Base-by-base conservation (phyloP, 2,888 invertebrate genomes). In the Ceraclea dissimilis region DNA sequence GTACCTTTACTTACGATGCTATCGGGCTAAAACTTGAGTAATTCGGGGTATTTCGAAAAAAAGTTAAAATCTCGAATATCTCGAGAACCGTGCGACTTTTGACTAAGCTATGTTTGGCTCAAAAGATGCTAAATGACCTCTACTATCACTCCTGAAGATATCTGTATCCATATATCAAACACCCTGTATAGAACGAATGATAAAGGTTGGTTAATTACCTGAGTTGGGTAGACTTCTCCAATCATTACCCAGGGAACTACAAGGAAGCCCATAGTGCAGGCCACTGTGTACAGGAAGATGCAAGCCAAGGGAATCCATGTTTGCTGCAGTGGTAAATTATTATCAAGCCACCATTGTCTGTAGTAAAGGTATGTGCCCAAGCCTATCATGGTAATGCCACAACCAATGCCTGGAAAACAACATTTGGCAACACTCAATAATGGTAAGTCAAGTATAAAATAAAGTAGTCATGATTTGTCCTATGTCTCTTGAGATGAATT, bases 201-300 rank as follows among this genome's bases (percentile, higher is more conserved):
- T n/a, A n/a, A n/a, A n/a, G n/a, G n/a, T n/a, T n/a, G n/a, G 8
- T 26, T 26, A 8, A 4, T 19, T 54, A 80, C 80, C 76, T 81
- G 80, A n/a, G 78, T 79, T 1, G 85, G 85, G 69, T 84, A 85
- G 21, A 85, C 82, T 68, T 85, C 85, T n/a, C 85, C 85, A 55
- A 85, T 85, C 85, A 85, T 85, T 10, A 85, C 79, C 85, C 85
- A 85, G 1, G 85, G 85, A 17, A 85, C 80, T 43, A 85, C 83
- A 50, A 85, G 70, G 64, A 83, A 85, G 10, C 85, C 85, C 10
- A 85, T 68, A 0, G 84, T 84, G 59, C 84, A 84, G 10, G 79
- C 74, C 33, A 83, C 72, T 5, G 78, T 82, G 68, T 84, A 85
- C 8, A 78, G 63, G 65, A 79, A 82, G 60, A 85, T 81, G 63